These are phyloP conservation scores for Chrysomallon squamiferum DNA, from an alignment of 1,140 invertebrate genomes.

Conservation along the genomic window DNA sequence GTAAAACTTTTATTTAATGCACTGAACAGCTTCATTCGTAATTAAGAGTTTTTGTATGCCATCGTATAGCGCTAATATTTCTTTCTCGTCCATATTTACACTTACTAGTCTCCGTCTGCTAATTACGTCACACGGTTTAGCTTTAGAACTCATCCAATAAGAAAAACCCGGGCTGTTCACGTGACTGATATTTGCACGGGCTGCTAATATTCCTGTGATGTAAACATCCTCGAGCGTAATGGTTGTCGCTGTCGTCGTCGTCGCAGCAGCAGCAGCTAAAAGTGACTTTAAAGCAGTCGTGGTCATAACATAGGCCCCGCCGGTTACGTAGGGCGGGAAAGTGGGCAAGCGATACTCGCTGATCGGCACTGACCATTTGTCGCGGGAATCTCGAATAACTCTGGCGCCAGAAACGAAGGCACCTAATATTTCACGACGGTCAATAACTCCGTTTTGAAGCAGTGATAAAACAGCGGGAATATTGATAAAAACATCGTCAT, in stretches of 20 bases:
- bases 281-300: background rate
- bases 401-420: background rate
- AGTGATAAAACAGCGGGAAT: background rate
- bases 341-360: background rate
- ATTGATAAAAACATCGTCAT: conserved; percentile 6
- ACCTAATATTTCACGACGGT: background rate
- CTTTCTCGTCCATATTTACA: background rate
- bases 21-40: too few relatives aligned
- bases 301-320: background rate
- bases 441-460: background rate
- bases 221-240: conserved; percentile 3
- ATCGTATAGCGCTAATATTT: background rate
- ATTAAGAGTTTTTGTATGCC: too few relatives aligned
- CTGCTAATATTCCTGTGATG: background rate
- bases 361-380: background rate
- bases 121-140: background rate
- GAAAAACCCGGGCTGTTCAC: background rate
- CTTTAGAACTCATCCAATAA: conserved; percentile 2
- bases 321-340: background rate
- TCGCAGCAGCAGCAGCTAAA: background rate
- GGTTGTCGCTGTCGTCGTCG: background rate
- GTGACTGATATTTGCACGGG: background rate
- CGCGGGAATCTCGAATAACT: background rate
- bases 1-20: too few relatives aligned
- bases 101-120: background rate